These are phyloP conservation scores for Opisthograptis luteolata DNA, from an alignment of 2,888 invertebrate genomes.

Conservation along the genomic window DNA sequence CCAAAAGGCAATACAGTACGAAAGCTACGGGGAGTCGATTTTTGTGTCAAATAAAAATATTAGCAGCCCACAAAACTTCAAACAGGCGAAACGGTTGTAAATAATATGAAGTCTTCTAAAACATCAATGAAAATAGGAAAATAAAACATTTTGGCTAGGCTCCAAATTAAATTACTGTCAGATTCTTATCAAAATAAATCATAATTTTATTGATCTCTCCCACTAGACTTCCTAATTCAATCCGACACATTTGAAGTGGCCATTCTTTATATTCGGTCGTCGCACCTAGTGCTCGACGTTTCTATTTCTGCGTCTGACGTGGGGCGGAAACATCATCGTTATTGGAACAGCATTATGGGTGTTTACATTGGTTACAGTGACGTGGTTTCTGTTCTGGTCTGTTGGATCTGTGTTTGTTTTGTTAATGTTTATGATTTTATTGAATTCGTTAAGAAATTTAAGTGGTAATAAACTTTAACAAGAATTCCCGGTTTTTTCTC, in stretches of 20 bases:
- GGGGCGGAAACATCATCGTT: conserved; percentile 25
- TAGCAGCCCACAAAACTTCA: too few species aligned
- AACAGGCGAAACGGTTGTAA: background rate
- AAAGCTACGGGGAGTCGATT: too few species aligned
- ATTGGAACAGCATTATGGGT: conserved; percentile 24
- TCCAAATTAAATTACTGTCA: conserved; percentile 16
- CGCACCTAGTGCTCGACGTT: conserved; percentile 3
- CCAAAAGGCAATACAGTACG: too few species aligned
- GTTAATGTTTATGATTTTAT: background rate
- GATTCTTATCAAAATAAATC: conserved; percentile 1
- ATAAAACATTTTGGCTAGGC: conserved; percentile 1
- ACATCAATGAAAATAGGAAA: background rate
- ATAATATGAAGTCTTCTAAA: background rate
- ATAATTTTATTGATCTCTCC: conserved; percentile 4
- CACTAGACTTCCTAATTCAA: conserved; percentile 17
- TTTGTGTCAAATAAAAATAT: too few species aligned
- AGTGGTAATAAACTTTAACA: too few species aligned
- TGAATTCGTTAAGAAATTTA: too few species aligned
- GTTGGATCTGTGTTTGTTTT: conserved; percentile 2
- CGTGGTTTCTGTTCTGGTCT: conserved; percentile 11
- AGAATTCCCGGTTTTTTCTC: too few species aligned
- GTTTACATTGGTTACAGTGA: conserved; percentile 19
- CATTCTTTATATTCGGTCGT: conserved; percentile 21
- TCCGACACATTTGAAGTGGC: conserved; percentile 10
- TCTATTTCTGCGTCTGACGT: conserved; percentile 24